Conservation (phyloP, 2,113 vertebrate genomes). For the Oreocharis arfaki region DNA sequence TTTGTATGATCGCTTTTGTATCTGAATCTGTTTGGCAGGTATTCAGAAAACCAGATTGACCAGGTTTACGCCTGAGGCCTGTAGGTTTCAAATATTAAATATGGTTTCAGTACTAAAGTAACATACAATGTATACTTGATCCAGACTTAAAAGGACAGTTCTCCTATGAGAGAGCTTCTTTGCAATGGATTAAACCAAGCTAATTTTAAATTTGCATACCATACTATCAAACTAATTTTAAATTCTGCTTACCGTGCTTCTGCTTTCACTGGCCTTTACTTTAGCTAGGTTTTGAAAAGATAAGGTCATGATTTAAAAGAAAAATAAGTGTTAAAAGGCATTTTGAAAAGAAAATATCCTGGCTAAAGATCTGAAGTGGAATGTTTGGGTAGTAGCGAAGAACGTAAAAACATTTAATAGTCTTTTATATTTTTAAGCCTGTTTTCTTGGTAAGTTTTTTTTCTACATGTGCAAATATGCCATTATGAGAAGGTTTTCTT, state of each 20-base stretch:
- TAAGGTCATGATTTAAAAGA: neutral
- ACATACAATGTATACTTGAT: neutral
- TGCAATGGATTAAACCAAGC: neutral
- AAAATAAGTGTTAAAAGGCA: neutral
- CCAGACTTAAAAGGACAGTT: neutral
- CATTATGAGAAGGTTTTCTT: neutral
- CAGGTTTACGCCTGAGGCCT: neutral
- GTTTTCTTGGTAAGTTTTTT: neutral
- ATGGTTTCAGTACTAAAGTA: neutral
- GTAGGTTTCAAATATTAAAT: neutral
- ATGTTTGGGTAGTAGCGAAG: neutral
- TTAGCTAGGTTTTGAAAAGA: neutral
- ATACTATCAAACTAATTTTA: neutral
- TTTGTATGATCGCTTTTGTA: neutral
- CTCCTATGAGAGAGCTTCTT: neutral
- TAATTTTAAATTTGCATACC: neutral
- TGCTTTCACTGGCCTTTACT: neutral
- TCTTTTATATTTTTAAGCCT: neutral
- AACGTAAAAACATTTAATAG: neutral
- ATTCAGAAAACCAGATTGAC: neutral
- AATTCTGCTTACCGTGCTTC: neutral
- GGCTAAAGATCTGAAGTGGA: neutral
- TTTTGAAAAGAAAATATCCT: neutral
- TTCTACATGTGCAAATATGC: neutral
- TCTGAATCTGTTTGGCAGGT: rapidly evolving